These are phyloP conservation scores for Tringa solitaria DNA, from an alignment of 2,113 vertebrate species.

Conservation along the genomic window DNA sequence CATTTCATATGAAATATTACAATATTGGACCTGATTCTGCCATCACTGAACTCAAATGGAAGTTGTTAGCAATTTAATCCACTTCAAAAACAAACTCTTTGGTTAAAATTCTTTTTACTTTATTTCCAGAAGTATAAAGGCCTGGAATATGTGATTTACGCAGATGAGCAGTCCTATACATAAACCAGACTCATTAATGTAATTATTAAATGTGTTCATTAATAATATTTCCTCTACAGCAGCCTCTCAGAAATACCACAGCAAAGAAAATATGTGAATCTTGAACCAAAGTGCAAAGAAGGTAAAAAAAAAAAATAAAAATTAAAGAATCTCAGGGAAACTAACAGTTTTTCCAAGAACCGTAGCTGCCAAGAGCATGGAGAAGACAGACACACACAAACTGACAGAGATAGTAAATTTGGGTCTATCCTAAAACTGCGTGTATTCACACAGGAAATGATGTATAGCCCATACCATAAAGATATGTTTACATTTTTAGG, in stretches of 20 bases:
- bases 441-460: not conserved
- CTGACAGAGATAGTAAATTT: not conserved
- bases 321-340: not conserved
- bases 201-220: not conserved
- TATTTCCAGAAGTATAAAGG: not conserved
- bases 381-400: not conserved
- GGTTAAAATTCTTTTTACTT: not conserved
- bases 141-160: not conserved
- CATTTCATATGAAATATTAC: not conserved
- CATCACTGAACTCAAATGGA: not conserved
- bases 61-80: not conserved
- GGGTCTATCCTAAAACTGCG: not conserved
- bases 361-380: fast-evolving
- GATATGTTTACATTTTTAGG: not conserved
- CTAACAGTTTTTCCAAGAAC: not conserved
- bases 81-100: not conserved
- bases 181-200: not conserved
- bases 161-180: not conserved
- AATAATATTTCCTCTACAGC: not conserved
- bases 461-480: not conserved
- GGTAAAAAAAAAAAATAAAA: not conserved
- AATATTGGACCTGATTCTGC: not conserved
- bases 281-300: not conserved
- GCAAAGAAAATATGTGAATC: not conserved
- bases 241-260: not conserved